Conservation (phyloP, 2,888 invertebrate genomes). For the Xylophagus ater region DNA sequence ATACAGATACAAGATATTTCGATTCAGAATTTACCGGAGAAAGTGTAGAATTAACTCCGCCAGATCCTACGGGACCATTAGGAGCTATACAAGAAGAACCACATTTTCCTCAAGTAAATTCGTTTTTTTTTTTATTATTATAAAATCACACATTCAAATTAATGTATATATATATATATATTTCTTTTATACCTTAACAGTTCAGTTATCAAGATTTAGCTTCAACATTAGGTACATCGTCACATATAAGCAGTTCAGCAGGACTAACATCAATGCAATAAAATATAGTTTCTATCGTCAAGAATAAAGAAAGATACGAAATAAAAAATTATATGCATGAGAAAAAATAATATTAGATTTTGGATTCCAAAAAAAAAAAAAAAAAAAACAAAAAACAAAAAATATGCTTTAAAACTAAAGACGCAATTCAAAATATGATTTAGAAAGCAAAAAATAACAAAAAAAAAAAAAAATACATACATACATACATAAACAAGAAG, state of each 20-base stretch:
- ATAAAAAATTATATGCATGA: no score
- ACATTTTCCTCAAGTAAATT: constrained; percentile 46
- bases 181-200: constrained; percentile 38
- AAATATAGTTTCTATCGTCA: constrained; percentile 41
- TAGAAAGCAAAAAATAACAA: no score
- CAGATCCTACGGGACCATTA: constrained; percentile 52
- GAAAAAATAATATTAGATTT: constrained; percentile 19
- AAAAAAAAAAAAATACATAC: no score
- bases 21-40: constrained; percentile 98
- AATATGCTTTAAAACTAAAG: no score
- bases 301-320: no score
- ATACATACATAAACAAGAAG: no score
- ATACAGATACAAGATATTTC: constrained; percentile 96
- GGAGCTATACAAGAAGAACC: constrained; percentile 60
- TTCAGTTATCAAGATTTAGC: constrained; percentile 72
- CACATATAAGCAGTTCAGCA: constrained; percentile 49
- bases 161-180: no score
- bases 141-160: background rate
- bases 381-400: no score
- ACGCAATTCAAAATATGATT: no score
- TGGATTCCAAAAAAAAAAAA: no score
- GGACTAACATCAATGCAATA: constrained; percentile 40
- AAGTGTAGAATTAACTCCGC: constrained; percentile 91
- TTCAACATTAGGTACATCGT: constrained; percentile 51
- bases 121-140: background rate